Evolutionary conservation across 2,797 vertebrate genomes (phyloP).

Genomic region (Anisognathus igniventris): DNA sequence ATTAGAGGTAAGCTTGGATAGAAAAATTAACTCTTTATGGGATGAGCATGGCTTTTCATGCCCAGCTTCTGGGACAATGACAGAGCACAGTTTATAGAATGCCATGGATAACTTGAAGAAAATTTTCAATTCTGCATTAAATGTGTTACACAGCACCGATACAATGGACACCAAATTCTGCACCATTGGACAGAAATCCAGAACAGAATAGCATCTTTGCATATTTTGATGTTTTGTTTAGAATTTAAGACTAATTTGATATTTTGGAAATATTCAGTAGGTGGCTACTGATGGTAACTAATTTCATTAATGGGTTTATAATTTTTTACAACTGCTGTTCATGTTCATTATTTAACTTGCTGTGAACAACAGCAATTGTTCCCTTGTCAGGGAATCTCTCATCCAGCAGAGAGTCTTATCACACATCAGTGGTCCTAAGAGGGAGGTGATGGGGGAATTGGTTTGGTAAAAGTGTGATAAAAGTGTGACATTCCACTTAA

Average conservation of each 20-base stretch:
- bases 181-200: neutral
- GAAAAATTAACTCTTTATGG: neutral
- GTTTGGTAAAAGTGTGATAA: neutral
- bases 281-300: neutral
- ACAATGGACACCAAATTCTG: neutral
- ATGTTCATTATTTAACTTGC: neutral
- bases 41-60: neutral
- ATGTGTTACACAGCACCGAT: neutral
- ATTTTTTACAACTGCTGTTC: neutral
- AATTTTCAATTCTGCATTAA: neutral
- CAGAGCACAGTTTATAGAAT: neutral
- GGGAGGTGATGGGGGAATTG: neutral
- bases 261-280: neutral
- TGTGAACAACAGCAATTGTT: neutral
- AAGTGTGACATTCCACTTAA: neutral
- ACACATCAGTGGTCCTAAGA: neutral
- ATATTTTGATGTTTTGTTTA: neutral
- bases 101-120: neutral
- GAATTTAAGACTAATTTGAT: neutral
- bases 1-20: neutral
- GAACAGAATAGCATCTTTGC: neutral
- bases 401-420: neutral
- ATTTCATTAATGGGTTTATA: neutral
- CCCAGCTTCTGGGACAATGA: neutral
- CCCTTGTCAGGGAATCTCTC: conserved; percentile 3